Evolutionary conservation across 2,888 invertebrate species (phyloP).

Genomic region (Caenorhabditis sp.): DNA sequence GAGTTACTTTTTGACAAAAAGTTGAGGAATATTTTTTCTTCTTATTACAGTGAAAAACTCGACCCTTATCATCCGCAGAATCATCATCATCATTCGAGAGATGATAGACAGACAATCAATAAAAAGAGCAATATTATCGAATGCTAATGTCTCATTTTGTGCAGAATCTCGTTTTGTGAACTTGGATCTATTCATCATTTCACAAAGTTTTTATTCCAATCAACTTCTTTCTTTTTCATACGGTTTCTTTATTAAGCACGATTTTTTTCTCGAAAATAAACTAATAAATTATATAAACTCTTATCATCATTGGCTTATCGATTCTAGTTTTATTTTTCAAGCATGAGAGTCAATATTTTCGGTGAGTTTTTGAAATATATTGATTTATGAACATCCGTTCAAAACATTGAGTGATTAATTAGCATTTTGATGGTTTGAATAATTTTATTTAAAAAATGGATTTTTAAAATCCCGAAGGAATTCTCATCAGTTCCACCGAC

Average conservation of each 20-base stretch:
- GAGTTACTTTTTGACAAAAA: conserved; percentile 1
- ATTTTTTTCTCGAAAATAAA: no score
- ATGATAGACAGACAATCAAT: conserved; percentile 28
- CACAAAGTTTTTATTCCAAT: not conserved
- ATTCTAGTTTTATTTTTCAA: no score
- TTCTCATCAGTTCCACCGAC: no score
- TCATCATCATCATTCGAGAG: conserved; percentile 5
- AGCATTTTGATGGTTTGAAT: no score
- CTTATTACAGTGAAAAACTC: conserved; percentile 15
- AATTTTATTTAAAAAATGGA: no score
- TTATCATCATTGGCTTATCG: not conserved
- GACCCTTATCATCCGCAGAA: not conserved
- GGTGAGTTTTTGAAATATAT: no score
- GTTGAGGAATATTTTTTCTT: not conserved
- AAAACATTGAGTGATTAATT: no score
- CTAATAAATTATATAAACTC: no score
- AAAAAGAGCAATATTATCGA: conserved; percentile 27
- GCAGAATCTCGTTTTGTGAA: not conserved
- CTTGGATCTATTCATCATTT: not conserved
- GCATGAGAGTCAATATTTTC: no score
- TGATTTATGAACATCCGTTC: no score
- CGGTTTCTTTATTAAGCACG: not conserved
- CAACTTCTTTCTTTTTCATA: not conserved
- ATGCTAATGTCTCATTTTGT: not conserved
- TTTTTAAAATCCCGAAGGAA: no score